Conservation (phyloP, 2,888 invertebrate genomes). For the Cynaeus angustus region DNA sequence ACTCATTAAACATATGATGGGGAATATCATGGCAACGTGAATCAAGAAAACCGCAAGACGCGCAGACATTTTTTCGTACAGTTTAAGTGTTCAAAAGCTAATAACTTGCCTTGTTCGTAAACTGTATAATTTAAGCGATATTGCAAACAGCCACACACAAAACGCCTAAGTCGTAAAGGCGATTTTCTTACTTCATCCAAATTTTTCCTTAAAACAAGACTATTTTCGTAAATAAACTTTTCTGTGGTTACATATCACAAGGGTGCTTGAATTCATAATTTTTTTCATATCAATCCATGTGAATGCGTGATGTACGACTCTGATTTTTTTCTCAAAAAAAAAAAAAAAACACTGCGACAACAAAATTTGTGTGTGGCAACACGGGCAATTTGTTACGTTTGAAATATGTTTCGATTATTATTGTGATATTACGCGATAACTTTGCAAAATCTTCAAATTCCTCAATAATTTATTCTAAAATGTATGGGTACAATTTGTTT, state of each 20-base stretch:
- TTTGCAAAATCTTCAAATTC: constrained; percentile 59
- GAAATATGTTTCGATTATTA: constrained; percentile 47
- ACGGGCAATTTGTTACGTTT: constrained; percentile 37
- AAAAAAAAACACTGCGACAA: not conserved
- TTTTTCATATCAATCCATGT: constrained; percentile 40
- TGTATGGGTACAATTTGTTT: constrained; percentile 64
- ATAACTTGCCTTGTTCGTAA: constrained; percentile 37
- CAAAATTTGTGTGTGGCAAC: constrained; percentile 42
- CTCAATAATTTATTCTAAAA: constrained; percentile 64
- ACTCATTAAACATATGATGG: constrained; percentile 43
- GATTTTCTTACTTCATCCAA: constrained; percentile 20
- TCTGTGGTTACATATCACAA: constrained; percentile 46
- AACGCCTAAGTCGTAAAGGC: no score
- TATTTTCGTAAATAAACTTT: constrained; percentile 29
- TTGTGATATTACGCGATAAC: constrained; percentile 58
- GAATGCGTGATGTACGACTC: constrained; percentile 24
- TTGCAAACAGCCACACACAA: constrained; percentile 33
- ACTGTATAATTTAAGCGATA: constrained; percentile 32
- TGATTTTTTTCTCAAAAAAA: constrained; percentile 3
- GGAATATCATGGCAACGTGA: constrained; percentile 45
- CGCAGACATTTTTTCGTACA: constrained; percentile 30
- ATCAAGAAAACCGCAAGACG: constrained; percentile 7
- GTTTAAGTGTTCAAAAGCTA: constrained; percentile 41
- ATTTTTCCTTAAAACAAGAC: constrained; percentile 14
- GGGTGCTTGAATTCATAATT: constrained; percentile 40